phyloP scores from a whole-genome alignment of 1,140 invertebrate species.

The Eulimnadia texana region DNA sequence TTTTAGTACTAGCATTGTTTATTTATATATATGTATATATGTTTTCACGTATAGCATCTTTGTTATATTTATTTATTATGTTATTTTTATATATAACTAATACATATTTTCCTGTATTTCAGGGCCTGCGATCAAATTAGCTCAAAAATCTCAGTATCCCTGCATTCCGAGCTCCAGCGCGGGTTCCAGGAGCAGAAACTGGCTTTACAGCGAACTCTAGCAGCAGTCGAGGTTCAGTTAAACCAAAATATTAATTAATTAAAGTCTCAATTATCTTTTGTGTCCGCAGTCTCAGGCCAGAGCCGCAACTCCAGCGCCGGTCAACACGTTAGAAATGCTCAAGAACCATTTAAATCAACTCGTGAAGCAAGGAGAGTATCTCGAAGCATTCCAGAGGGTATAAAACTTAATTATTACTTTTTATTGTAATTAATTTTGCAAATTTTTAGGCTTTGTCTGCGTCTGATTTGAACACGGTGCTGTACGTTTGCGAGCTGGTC shows the following conservation, averaged over 20 bases:
- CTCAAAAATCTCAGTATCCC: neutral
- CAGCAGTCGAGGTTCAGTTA: neutral
- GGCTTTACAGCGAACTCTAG: neutral
- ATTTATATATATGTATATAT: too few relatives aligned
- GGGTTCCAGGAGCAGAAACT: neutral
- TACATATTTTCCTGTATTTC: too few relatives aligned
- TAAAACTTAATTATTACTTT: slow-evolving; percentile 8
- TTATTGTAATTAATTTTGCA: slow-evolving; percentile 5
- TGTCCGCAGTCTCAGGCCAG: slow-evolving; percentile 36
- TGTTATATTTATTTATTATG: too few relatives aligned
- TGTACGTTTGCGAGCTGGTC: slow-evolving; percentile 66
- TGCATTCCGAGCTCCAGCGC: neutral
- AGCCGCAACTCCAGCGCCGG: slow-evolving; percentile 46
- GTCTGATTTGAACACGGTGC: slow-evolving; percentile 65
- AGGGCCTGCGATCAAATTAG: neutral
- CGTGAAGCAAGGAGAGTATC: slow-evolving; percentile 56
- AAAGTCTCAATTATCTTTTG: neutral
- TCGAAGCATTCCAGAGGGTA: slow-evolving; percentile 65
- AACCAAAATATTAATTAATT: too few relatives aligned
- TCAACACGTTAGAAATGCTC: slow-evolving; percentile 39
- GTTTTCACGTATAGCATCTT: too few relatives aligned
- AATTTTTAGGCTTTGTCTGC: slow-evolving; percentile 56
- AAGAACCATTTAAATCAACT: slow-evolving; percentile 55
- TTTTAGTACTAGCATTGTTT: too few relatives aligned
- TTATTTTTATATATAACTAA: too few relatives aligned